Evolutionary conservation across 2,113 vertebrate genomes (phyloP), one percentile per base, ranked within the genome.

Genomic region (Cheilinus undulatus): DNA sequence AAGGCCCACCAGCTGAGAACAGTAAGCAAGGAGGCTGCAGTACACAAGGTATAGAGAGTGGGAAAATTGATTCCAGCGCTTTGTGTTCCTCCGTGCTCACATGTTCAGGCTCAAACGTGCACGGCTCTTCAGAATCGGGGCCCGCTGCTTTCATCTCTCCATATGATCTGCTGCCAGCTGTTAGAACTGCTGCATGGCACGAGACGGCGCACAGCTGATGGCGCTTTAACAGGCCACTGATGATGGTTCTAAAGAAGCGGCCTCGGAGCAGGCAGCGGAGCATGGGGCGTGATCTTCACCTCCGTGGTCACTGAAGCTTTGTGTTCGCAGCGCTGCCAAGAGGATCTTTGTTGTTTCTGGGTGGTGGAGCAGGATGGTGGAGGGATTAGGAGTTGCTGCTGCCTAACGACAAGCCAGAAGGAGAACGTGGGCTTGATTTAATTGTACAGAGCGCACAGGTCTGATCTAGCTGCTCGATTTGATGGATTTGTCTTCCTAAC

Each of bases 1-100:
- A 74, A 67, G 57, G 83, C 76, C 83, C 80, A 80, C 78, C 69
- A 77, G 78, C 80, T 28, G 38, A 71, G 72, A 60, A 38, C 48
- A 58, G 23, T 50, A 63, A 68, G 28, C 19, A n/a, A 75, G 63
- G 64, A 70, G 46, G 61, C 58, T 26, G 49, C 63, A 46, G 40
- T 34, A 42, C 53, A 80, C 40, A 30, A 73, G 51, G 36, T 46
- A 56, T 17, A 1, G 1, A 56, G 4, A 7, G n/a, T 56, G 42
- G 13, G 51, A 36, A 64, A 5, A 5, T 22, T n/a, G 32, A 7
- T 66, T 43, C 52, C 10, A 58, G 3, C 38, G 13, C 8, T 42
- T 19, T 40, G 5, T 65, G 3, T 3, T 52, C n/a, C n/a, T 52
- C 49, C 24, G 1, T 53, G 3, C 14, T 42, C 17, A 46, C 27